These are phyloP conservation scores for Xestia ashworthii DNA, from an alignment of 2,888 invertebrate genomes.

Conservation along the genomic window DNA sequence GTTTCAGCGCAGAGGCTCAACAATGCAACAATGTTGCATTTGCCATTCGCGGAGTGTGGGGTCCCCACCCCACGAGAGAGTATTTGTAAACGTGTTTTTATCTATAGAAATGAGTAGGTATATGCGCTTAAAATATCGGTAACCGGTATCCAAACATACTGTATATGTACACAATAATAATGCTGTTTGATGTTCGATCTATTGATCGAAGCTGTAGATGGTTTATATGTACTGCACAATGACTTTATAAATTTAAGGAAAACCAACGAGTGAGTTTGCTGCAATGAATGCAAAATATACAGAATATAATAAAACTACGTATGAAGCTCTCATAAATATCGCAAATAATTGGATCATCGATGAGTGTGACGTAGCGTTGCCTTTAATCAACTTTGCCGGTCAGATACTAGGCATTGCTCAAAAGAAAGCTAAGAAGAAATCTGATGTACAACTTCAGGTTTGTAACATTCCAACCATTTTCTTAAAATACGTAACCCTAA, in stretches of 20 bases:
- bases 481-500: background rate
- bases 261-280: slow-evolving; percentile 78
- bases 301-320: slow-evolving; percentile 83
- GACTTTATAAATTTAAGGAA: slow-evolving; percentile 70
- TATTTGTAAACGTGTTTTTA: too few species aligned
- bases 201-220: background rate
- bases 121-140: too few species aligned
- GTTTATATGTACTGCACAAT: background rate
- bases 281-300: slow-evolving; percentile 81
- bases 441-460: slow-evolving; percentile 81
- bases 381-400: slow-evolving; percentile 80
- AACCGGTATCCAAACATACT: too few species aligned
- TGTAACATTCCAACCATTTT: background rate
- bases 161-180: background rate
- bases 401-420: slow-evolving; percentile 77
- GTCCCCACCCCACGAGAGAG: too few species aligned
- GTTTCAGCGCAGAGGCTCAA: too few species aligned
- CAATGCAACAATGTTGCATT: too few species aligned
- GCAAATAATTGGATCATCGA: slow-evolving; percentile 86
- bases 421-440: slow-evolving; percentile 84
- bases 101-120: too few species aligned
- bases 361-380: slow-evolving; percentile 79
- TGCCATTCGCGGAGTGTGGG: too few species aligned
- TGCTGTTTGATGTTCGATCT: background rate
- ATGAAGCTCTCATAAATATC: slow-evolving; percentile 81